Conservation (phyloP, 2,888 invertebrate species). For the Therioaphis trifolii region DNA sequence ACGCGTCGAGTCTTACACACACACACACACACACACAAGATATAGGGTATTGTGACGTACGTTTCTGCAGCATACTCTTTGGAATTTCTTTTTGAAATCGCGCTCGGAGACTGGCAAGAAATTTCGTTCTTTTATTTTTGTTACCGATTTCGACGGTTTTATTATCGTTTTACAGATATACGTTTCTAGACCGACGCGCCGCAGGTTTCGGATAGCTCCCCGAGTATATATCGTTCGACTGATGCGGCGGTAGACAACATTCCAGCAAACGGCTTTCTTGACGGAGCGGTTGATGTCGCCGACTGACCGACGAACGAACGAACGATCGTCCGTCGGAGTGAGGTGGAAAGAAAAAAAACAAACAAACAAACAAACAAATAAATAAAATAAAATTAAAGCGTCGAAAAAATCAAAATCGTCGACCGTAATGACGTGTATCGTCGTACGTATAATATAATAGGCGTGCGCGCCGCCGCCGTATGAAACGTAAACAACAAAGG, state of each 20-base stretch:
- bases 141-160: conserved; percentile 10
- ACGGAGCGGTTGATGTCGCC: conserved; percentile 17
- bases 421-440: background rate
- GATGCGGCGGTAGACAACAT: conserved; percentile 31
- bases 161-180: conserved; percentile 19
- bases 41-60: background rate
- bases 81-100: background rate
- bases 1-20: no score
- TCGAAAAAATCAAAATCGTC: conserved; percentile 7
- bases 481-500: conserved; percentile 8
- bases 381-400: no score
- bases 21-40: no score
- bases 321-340: background rate
- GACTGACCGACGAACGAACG: background rate
- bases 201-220: conserved; percentile 27
- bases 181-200: conserved; percentile 38
- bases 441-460: no score
- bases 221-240: conserved; percentile 17
- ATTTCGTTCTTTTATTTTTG: conserved; percentile 19
- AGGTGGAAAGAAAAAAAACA: background rate
- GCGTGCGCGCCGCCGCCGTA: no score
- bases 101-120: background rate
- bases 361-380: no score
- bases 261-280: conserved; percentile 42
- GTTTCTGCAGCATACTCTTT: background rate